Evolutionary conservation across 2,888 invertebrate species (phyloP).

Genomic region (Agelastica alni): DNA sequence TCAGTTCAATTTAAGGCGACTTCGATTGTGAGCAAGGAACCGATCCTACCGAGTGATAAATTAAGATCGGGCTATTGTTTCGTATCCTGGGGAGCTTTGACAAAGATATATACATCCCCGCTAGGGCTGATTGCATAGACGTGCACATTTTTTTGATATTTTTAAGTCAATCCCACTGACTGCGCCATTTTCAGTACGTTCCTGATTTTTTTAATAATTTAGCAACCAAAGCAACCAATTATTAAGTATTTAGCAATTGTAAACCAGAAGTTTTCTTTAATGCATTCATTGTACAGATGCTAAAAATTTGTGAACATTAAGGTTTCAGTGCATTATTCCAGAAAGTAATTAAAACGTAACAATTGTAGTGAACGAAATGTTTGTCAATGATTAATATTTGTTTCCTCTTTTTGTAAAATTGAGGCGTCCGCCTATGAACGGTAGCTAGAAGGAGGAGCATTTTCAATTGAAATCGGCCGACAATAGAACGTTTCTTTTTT

Average conservation of each 20-base stretch:
- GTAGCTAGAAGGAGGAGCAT: neutral
- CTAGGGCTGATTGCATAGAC: slow-evolving; percentile 1
- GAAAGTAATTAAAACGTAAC: too few species aligned
- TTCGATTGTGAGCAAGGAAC: slow-evolving; percentile 55
- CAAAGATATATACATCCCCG: slow-evolving; percentile 50
- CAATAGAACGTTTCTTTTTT: neutral
- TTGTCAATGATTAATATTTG: neutral
- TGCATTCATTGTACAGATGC: too few species aligned
- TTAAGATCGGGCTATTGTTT: slow-evolving; percentile 56
- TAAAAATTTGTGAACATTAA: too few species aligned
- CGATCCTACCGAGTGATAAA: slow-evolving; percentile 56
- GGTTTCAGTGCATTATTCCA: too few species aligned
- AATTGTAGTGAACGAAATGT: neutral
- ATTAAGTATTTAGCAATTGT: neutral
- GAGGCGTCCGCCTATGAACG: neutral
- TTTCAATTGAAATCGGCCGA: slow-evolving; percentile 1
- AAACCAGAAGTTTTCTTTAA: neutral
- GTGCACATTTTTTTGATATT: neutral
- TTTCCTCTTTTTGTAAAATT: neutral
- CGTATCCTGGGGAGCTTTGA: slow-evolving; percentile 52
- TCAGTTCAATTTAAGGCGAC: slow-evolving; percentile 53
- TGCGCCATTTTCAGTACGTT: neutral
- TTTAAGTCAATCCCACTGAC: neutral
- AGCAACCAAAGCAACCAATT: too few species aligned
- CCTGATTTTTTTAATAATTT: too few species aligned